Evolutionary conservation across 1,140 invertebrate species (phyloP), one percentile per base, ranked within the genome.

Genomic region (Zaprionus davidi): DNA sequence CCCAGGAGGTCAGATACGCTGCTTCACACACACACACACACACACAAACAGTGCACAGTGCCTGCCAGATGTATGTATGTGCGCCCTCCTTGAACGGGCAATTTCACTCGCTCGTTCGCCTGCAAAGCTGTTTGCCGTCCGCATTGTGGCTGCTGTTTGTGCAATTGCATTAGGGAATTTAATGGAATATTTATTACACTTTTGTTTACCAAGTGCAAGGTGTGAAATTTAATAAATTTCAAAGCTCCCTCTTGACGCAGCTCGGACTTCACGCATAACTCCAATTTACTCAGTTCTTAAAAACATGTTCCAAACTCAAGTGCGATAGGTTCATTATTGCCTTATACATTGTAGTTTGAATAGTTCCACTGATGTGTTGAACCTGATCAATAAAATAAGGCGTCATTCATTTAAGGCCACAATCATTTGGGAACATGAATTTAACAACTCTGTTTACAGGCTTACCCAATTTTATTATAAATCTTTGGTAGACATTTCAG

Each of bases 151-250:
- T 66, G 62, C 62, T 76, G 79, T 74, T 79, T 78, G 81, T 82
- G 80, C 71, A 82, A 82, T 82, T 82, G 76, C 76, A 82, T 82
- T 82, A 82, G 80, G 76, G 80, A 74, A 75, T 82, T 71, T 70
- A 44, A 66, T 76, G 58, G 28, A 79, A 79, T 71, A 78, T 79
- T 79, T 79, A 79, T 79, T 76, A 71, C 67, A 53, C 70, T 62
- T 67, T 66, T 79, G 57, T 78, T 76, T 79, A 68, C 67, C 73
- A 64, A 49, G 22, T 26, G 34, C 38, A 44, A 71, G 58, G 68
- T 72, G 63, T 59, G 46, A 66, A 68, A 76, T 76, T 72, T 64
- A 76, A 76, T 76, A 72, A 72, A 79, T 78, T 76, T 76, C 62
- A 46, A 76, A 72, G 56, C 49, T 55, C 55, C 38, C 46, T 36